These are phyloP conservation scores for Aspidiotus destructor DNA, from an alignment of 2,888 invertebrate species.

Conservation along the genomic window DNA sequence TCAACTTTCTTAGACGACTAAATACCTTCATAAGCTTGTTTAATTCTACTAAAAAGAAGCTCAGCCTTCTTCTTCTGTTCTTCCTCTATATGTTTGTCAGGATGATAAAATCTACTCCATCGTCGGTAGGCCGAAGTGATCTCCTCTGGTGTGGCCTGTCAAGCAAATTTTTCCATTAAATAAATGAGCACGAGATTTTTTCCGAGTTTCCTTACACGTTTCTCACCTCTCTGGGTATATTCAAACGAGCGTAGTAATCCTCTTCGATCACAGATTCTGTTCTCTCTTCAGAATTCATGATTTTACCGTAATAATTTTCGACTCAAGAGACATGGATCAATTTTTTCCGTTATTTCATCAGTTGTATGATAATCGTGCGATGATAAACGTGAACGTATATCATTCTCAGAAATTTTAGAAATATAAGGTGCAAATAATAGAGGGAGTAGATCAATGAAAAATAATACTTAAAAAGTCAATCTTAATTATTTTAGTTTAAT, in stretches of 20 bases:
- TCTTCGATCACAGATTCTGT: conserved; percentile 48
- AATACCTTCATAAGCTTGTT: conserved; percentile 85
- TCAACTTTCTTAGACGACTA: background rate
- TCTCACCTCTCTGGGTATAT: conserved; percentile 72
- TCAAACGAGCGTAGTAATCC: conserved; percentile 80
- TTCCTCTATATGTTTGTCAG: conserved; percentile 86
- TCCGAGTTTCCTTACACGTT: background rate
- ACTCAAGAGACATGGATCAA: too few species aligned
- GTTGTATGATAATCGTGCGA: too few species aligned
- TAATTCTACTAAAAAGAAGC: conserved; percentile 80
- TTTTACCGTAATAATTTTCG: too few species aligned
- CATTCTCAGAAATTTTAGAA: too few species aligned
- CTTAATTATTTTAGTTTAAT: too few species aligned
- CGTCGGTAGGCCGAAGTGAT: conserved; percentile 87
- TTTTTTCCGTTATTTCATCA: too few species aligned
- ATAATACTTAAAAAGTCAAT: too few species aligned
- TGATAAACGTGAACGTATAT: too few species aligned
- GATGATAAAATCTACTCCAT: conserved; percentile 87
- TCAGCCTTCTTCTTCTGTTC: conserved; percentile 80
- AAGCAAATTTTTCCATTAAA: conserved; percentile 22
- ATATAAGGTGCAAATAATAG: too few species aligned
- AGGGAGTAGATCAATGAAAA: too few species aligned
- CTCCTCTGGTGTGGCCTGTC: conserved; percentile 82
- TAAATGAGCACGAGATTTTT: background rate
- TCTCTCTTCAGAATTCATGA: background rate